These are phyloP conservation scores for Trididemnum clinides DNA, from an alignment of 23 tunicate species.

Conservation along the genomic window DNA sequence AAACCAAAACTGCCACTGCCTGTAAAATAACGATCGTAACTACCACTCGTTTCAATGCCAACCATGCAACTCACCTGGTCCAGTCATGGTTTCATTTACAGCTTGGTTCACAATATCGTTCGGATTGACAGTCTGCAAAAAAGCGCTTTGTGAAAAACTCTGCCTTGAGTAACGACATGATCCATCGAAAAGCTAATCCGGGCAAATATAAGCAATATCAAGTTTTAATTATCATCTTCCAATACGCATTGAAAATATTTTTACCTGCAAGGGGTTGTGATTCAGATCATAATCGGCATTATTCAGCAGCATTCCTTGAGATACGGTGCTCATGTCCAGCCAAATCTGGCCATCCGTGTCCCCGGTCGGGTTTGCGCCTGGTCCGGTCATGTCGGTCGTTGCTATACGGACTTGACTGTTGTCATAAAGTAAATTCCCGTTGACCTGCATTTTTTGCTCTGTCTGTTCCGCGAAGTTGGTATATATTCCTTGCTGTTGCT, in stretches of 20 bases:
- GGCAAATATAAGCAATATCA: too few relatives aligned
- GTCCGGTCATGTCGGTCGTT: not conserved
- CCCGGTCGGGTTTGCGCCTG: conserved; percentile 4
- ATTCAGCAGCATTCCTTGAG: not conserved
- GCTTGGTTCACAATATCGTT: conserved; percentile 6
- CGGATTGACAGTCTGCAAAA: not conserved
- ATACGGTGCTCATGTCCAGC: not conserved
- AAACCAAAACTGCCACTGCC: conserved; percentile 42
- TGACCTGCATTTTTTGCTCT: not conserved
- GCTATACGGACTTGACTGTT: not conserved
- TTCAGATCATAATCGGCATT: conserved; percentile 21
- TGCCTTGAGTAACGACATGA: too few relatives aligned
- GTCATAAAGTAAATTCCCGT: not conserved
- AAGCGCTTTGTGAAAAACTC: not conserved
- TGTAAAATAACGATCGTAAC: not conserved
- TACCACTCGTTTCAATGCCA: not conserved
- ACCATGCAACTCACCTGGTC: not conserved
- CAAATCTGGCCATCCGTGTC: not conserved
- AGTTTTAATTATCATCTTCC: too few relatives aligned
- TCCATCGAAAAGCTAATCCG: too few relatives aligned
- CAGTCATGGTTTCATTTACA: not conserved
- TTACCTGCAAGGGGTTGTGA: conserved; percentile 43
- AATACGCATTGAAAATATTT: too few relatives aligned
- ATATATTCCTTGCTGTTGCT: not conserved
- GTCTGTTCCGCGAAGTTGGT: not conserved